A percentile compares a stretch with the other conserved stretches of the same genome.
Evolutionary conservation across 2,888 invertebrate genomes (phyloP).

Genomic region (Tineola bisselliella): DNA sequence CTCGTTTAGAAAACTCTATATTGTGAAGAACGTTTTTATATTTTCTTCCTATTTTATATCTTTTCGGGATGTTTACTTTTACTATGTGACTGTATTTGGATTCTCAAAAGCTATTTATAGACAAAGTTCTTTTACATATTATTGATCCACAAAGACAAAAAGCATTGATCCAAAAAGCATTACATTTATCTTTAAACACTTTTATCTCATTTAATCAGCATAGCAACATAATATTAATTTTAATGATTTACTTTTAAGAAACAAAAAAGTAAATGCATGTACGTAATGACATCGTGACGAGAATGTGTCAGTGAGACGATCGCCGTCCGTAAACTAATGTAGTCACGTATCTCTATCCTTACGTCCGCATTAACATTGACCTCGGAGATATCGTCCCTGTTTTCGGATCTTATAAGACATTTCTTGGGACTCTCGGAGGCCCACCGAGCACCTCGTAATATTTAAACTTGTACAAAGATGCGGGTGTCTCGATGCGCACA

Average conservation of each 20-base stretch:
- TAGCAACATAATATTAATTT: background rate
- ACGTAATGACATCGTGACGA: constrained; percentile 15
- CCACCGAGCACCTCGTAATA: constrained; percentile 32
- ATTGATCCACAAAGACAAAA: too few species aligned
- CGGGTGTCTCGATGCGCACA: constrained; percentile 34
- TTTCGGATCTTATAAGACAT: background rate
- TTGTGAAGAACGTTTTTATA: background rate
- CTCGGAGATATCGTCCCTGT: constrained; percentile 8
- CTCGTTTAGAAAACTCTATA: background rate
- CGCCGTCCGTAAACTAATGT: constrained; percentile 17
- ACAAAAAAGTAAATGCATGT: constrained; percentile 8
- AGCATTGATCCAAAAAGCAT: too few species aligned
- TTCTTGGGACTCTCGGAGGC: constrained; percentile 1
- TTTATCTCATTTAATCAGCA: background rate
- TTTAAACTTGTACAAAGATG: constrained; percentile 56
- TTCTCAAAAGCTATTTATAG: background rate
- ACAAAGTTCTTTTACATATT: background rate
- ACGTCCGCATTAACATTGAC: constrained; percentile 8
- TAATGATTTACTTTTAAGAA: background rate
- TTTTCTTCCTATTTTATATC: background rate
- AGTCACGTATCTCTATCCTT: constrained; percentile 17
- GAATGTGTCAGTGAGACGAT: constrained; percentile 16
- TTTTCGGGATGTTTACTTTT: background rate
- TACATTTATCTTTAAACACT: too few species aligned
- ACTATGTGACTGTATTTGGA: background rate